phyloP scores from a whole-genome alignment of 2,888 invertebrate species.

The Digitonthophagus gazella region DNA sequence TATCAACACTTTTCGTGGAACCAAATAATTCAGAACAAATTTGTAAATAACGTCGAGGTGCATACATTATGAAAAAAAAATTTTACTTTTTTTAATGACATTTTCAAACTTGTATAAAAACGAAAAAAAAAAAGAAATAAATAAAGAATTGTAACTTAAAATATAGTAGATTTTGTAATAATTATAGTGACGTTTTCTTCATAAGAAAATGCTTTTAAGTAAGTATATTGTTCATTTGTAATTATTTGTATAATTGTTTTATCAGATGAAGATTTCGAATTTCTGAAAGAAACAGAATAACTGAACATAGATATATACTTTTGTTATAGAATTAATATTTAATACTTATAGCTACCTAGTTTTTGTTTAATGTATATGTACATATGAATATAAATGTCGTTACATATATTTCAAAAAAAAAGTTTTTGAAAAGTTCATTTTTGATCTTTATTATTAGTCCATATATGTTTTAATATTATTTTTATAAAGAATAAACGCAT shows the following conservation, averaged over 20 bases:
- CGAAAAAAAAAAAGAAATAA: not conserved
- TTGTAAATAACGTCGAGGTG: constrained; percentile 12
- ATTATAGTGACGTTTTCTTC: constrained; percentile 45
- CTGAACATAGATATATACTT: constrained; percentile 46
- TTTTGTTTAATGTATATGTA: constrained; percentile 31
- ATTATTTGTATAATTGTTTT: constrained; percentile 52
- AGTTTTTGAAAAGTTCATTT: constrained; percentile 28
- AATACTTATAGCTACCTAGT: constrained; percentile 37
- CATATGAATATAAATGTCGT: constrained; percentile 33
- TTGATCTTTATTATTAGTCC: constrained; percentile 30
- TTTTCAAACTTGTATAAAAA: constrained; percentile 28
- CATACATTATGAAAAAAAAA: constrained; percentile 8
- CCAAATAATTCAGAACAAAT: constrained; percentile 19
- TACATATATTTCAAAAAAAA: constrained; percentile 28
- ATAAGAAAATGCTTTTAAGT: constrained; percentile 49
- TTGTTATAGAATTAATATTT: constrained; percentile 50
- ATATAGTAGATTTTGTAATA: constrained; percentile 48
- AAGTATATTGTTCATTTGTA: constrained; percentile 47
- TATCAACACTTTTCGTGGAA: not conserved
- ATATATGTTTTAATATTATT: constrained; percentile 29
- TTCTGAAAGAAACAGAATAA: constrained; percentile 28
- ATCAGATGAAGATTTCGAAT: constrained; percentile 27
- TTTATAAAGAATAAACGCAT: constrained; percentile 29
- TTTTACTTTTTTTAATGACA: constrained; percentile 11
- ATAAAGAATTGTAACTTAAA: constrained; percentile 19